phyloP scores from a whole-genome alignment of 1,140 invertebrate genomes.

The Diorhabda carinulata region DNA sequence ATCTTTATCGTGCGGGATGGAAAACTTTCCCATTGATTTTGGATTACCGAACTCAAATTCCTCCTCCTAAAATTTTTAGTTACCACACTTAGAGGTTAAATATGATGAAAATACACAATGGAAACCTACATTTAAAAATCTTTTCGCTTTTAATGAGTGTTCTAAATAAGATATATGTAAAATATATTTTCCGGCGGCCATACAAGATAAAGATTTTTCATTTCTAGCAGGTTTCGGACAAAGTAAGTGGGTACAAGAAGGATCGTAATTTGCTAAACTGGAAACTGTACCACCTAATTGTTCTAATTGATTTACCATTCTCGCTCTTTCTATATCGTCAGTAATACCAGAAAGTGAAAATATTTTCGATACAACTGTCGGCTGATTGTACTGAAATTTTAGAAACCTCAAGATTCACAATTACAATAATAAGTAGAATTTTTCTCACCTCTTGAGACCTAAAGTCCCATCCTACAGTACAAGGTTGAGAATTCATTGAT shows the following conservation, averaged over 20 bases:
- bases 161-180: conserved; percentile 74
- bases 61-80: conserved; percentile 59
- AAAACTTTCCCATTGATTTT: conserved; percentile 51
- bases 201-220: conserved; percentile 79
- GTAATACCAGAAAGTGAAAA: conserved; percentile 43
- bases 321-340: conserved; percentile 13
- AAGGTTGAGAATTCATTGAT: conserved; percentile 50
- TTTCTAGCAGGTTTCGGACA: conserved; percentile 69
- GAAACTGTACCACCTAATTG: conserved; percentile 66
- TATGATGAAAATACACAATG: background rate
- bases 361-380: conserved; percentile 19
- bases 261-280: conserved; percentile 60
- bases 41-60: conserved; percentile 74
- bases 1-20: conserved; percentile 42
- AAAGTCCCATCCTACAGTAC: conserved; percentile 55
- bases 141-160: conserved; percentile 57
- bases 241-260: conserved; percentile 71
- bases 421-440: conserved; percentile 1
- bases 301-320: conserved; percentile 29
- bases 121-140: conserved; percentile 63
- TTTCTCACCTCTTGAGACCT: conserved; percentile 20
- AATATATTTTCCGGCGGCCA: conserved; percentile 85
- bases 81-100: background rate
- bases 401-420: background rate
- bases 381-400: conserved; percentile 1